These are phyloP conservation scores for Sciaenops ocellatus DNA, from an alignment of 2,797 vertebrate species.

Conservation along the genomic window DNA sequence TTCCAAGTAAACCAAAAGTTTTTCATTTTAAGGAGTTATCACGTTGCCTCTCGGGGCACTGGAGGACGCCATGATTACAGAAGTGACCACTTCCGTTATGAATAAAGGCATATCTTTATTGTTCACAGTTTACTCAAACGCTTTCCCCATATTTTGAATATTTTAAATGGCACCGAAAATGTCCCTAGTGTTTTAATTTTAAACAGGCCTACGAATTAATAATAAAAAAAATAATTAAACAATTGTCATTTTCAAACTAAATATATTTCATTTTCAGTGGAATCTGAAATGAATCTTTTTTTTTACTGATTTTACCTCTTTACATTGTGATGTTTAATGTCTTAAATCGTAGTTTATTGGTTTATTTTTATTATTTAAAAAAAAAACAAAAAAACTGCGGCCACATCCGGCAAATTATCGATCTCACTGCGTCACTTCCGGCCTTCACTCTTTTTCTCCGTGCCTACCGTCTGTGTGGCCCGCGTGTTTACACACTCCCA, in stretches of 20 bases:
- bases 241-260: background rate
- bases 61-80: conserved; percentile 74
- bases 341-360: background rate
- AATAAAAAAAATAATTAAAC: background rate
- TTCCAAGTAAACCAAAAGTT: conserved; percentile 39
- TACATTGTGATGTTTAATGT: background rate
- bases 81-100: conserved; percentile 60
- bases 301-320: background rate
- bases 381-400: background rate
- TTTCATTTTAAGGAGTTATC: conserved; percentile 68
- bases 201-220: too few species aligned
- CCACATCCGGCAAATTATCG: background rate
- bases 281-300: background rate
- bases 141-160: too few species aligned
- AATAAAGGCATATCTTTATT: conserved; percentile 17
- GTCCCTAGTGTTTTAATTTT: background rate
- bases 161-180: accelerated
- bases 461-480: conserved; percentile 57
- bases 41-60: conserved; percentile 68
- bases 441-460: conserved; percentile 39
- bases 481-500: conserved; percentile 81
- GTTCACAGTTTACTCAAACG: background rate
- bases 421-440: conserved; percentile 68
- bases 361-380: background rate
- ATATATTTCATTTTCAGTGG: background rate